Conservation (phyloP, 2,797 vertebrate species). For the Loris lydekkerianus region DNA sequence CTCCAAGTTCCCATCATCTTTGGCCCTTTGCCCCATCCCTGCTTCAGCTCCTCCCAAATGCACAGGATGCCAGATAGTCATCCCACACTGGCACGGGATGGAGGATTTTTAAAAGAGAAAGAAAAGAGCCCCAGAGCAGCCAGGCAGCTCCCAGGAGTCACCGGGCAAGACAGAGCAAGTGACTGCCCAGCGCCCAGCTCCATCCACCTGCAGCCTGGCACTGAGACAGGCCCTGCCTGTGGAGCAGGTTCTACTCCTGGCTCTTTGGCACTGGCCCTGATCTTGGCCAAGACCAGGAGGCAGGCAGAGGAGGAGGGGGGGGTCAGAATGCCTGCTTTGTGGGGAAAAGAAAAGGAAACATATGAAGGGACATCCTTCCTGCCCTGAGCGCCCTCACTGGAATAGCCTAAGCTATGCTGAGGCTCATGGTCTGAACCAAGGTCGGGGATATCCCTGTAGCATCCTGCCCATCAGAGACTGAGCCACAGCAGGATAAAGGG, state of each 20-base stretch:
- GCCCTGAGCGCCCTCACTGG: background rate
- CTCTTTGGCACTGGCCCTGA: conserved; percentile 69
- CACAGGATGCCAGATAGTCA: conserved; percentile 34
- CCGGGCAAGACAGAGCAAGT: conserved; percentile 87
- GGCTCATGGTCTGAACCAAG: background rate
- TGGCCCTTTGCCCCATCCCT: background rate
- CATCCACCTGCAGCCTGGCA: conserved; percentile 90
- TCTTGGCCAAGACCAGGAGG: conserved; percentile 55
- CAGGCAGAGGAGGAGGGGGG: background rate
- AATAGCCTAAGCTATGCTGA: background rate
- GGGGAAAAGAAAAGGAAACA: background rate
- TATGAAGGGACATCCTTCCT: background rate
- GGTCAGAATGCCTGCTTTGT: background rate
- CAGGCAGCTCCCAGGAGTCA: conserved; percentile 83
- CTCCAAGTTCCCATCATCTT: background rate
- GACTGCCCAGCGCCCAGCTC: conserved; percentile 82
- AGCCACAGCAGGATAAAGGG: conserved; percentile 25
- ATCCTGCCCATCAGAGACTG: background rate
- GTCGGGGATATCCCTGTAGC: background rate
- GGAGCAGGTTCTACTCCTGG: conserved; percentile 82
- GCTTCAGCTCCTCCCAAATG: conserved; percentile 6
- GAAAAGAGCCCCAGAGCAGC: conserved; percentile 68
- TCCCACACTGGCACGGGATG: conserved; percentile 65
- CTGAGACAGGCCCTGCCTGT: conserved; percentile 81
- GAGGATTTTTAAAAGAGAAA: conserved; percentile 72